A percentile compares a stretch with the other conserved stretches of the same genome.
Conservation (phyloP, 2,113 vertebrate species). For the Malurus melanocephalus region DNA sequence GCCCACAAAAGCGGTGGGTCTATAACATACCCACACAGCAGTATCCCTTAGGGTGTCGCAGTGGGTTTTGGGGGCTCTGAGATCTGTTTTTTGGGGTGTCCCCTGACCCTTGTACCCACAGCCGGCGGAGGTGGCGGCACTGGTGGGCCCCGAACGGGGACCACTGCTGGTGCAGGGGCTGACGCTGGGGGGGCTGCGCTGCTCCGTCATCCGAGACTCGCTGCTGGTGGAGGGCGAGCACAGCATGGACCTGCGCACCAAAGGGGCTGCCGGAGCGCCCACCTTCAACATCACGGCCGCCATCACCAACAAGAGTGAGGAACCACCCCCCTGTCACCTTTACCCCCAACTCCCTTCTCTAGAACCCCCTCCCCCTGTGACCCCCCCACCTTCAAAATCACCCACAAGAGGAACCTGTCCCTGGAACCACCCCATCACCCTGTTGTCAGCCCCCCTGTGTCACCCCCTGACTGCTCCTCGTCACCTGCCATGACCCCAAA, state of each 20-base stretch:
- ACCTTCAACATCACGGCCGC: slow-evolving; percentile 12
- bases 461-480: neutral
- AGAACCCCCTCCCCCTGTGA: no score
- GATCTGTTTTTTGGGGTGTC: neutral
- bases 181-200: slow-evolving; percentile 12
- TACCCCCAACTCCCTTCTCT: neutral
- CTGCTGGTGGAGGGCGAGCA: neutral
- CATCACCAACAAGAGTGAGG: slow-evolving; percentile 17
- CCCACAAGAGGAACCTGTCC: neutral
- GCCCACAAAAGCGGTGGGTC: no score
- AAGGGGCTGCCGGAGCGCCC: neutral
- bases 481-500: neutral
- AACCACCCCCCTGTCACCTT: no score
- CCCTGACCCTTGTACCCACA: neutral
- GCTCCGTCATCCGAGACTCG: slow-evolving; percentile 8
- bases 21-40: no score
- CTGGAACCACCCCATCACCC: neutral
- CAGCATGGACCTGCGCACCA: slow-evolving; percentile 25
- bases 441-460: no score
- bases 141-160: neutral
- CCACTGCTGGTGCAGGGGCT: neutral
- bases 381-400: neutral
- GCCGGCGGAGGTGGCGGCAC: neutral
- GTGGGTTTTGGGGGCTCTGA: neutral
- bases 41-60: neutral